Evolutionary conservation across 2,797 vertebrate species (phyloP), one percentile per base, ranked within the genome.

Genomic region (Pempheris klunzingeri): DNA sequence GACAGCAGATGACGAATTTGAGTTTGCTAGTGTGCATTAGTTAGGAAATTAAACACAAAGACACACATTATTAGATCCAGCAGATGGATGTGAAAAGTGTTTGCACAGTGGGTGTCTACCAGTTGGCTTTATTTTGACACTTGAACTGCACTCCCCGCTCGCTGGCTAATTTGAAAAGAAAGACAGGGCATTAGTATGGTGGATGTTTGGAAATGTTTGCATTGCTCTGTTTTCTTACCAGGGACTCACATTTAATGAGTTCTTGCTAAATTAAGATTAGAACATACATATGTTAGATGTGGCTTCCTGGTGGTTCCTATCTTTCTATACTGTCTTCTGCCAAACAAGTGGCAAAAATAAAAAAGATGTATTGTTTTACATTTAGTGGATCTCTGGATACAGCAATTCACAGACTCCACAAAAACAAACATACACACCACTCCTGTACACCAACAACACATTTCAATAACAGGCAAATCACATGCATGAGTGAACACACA

Each of bases 11-110:
- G 28, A 71, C 68, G 9, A 65, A 58, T 82, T 28, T 64, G 22
- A 72, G 52, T 67, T 86, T 88, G 73, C 67, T 36, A 69, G n/a
- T 61, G 41, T 76, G 57, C 36, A 70, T 69, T 78, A 50, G 75
- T 77, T 62, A 70, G 34, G 20, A 63, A 49, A 69, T 61, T 66
- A 12, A 65, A 49, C 52, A 47, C 9, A 59, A 76, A 57, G n/a
- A 68, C 36, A 49, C 68, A 67, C 66, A 68, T 12, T n/a, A 64
- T 15, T 38, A 67, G 60, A 65, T 61, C 1, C 57, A 81, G 43
- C 36, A 63, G 69, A 77, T 50, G 38, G n/a, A 62, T 70, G n/a
- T 60, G 22, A 12, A 68, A 57, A 44, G 34, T 60, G 34, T 78
- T 70, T 68, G 38, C 26, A 26, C 28, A 53, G 22, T 41, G 43